Evolutionary conservation across 2,888 invertebrate species (phyloP).

Genomic region (Agonopterix arenella): DNA sequence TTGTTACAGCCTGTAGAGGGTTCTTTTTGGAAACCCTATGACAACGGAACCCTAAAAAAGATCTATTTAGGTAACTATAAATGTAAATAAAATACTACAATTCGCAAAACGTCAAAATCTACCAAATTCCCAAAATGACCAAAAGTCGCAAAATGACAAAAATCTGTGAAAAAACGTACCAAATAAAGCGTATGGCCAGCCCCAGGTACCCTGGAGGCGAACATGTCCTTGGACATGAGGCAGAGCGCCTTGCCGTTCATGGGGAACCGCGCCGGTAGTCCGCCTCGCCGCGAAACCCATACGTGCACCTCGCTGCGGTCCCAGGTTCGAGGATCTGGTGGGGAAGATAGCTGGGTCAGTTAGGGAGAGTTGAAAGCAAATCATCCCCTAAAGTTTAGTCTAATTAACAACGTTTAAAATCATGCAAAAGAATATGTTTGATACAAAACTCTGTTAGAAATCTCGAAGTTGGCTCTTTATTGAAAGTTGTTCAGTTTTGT

Average conservation of each 20-base stretch:
- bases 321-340: slow-evolving; percentile 84
- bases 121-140: not conserved
- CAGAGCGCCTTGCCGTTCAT: slow-evolving; percentile 90
- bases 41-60: no score
- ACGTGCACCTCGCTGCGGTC: slow-evolving; percentile 81
- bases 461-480: no score
- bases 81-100: not conserved
- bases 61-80: no score
- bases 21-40: no score
- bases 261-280: slow-evolving; percentile 80
- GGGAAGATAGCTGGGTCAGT: no score
- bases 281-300: slow-evolving; percentile 80
- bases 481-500: no score
- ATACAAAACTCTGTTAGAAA: no score
- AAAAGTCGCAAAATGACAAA: not conserved
- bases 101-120: not conserved
- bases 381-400: no score
- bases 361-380: no score
- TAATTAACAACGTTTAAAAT: no score
- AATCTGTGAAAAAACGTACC: slow-evolving; percentile 35
- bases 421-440: no score
- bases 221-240: slow-evolving; percentile 87
- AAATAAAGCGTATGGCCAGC: slow-evolving; percentile 82
- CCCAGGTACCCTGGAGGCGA: slow-evolving; percentile 81
- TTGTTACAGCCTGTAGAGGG: no score